Percentiles rank a stretch among this genome's conserved stretches.
phyloP scores from a whole-genome alignment of 1,140 invertebrate species.

The Drosophila kanapiae region DNA sequence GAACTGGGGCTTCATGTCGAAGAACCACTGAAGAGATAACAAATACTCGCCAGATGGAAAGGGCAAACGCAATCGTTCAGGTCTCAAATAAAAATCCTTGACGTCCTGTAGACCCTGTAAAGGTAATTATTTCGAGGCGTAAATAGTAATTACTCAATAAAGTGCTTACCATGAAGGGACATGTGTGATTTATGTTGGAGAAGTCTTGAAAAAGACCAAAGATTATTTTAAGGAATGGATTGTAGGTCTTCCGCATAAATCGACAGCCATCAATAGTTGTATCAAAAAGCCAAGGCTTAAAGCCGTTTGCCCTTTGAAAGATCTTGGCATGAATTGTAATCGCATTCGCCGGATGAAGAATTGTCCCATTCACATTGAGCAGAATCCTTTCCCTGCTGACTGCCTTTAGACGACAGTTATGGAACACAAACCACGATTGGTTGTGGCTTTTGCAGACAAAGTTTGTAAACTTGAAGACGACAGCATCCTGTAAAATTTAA shows the following conservation, averaged over 20 bases:
- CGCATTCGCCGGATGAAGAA: not conserved
- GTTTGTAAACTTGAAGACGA: slow-evolving; percentile 8
- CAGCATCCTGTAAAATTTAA: not conserved
- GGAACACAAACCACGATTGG: slow-evolving; percentile 3
- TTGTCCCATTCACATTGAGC: not conserved
- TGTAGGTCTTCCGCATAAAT: not conserved
- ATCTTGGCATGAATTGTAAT: not conserved
- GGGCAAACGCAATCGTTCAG: slow-evolving; percentile 9
- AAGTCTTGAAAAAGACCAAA: not conserved
- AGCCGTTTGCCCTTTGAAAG: not conserved
- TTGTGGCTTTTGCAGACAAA: slow-evolving; percentile 13
- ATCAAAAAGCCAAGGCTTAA: slow-evolving; percentile 1
- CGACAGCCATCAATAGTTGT: not conserved
- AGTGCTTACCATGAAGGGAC: not conserved
- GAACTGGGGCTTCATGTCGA: not conserved
- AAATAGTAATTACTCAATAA: not conserved
- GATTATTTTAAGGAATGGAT: not conserved
- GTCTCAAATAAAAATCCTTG: slow-evolving; percentile 5
- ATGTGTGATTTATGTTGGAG: slow-evolving; percentile 9
- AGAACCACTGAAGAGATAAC: slow-evolving; percentile 1
- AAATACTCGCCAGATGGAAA: slow-evolving; percentile 28
- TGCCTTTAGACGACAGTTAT: not conserved
- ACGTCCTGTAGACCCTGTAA: not conserved
- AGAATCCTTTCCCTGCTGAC: not conserved
- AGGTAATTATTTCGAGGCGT: not conserved